Percentiles rank a stretch among this genome's conserved stretches.
These are phyloP conservation scores for Cotesia congregata DNA, from an alignment of 2,888 invertebrate species.

Conservation along the genomic window DNA sequence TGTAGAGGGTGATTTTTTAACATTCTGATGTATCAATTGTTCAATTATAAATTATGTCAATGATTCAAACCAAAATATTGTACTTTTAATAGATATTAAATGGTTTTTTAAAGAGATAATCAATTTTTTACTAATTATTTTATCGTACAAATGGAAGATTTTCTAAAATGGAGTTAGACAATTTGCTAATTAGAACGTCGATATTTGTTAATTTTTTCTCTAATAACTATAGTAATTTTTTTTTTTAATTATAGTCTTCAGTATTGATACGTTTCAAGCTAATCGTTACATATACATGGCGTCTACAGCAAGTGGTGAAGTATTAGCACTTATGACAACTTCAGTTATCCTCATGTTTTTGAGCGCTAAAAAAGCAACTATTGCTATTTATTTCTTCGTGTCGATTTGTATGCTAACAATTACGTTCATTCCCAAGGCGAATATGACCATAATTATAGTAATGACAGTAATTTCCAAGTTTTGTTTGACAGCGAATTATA, in stretches of 20 bases:
- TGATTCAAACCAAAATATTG: no score
- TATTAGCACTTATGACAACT: slow-evolving; percentile 46
- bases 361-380: neutral
- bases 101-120: no score
- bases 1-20: no score
- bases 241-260: neutral
- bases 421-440: slow-evolving; percentile 59
- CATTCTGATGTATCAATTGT: no score
- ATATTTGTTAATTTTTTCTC: neutral
- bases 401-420: neutral
- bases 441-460: slow-evolving; percentile 55
- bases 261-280: neutral
- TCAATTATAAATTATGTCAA: no score
- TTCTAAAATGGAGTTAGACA: no score
- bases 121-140: no score
- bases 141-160: no score
- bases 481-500: slow-evolving; percentile 73
- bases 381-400: neutral
- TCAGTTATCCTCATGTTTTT: neutral
- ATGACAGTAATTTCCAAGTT: slow-evolving; percentile 73
- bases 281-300: slow-evolving; percentile 48
- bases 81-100: no score
- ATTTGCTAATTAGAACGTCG: no score
- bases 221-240: neutral
- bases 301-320: slow-evolving; percentile 72